A percentile compares a stretch with the other conserved stretches of the same genome.
These are phyloP conservation scores for Trichopoda pennipes DNA, from an alignment of 2,888 invertebrate species.

Conservation along the genomic window DNA sequence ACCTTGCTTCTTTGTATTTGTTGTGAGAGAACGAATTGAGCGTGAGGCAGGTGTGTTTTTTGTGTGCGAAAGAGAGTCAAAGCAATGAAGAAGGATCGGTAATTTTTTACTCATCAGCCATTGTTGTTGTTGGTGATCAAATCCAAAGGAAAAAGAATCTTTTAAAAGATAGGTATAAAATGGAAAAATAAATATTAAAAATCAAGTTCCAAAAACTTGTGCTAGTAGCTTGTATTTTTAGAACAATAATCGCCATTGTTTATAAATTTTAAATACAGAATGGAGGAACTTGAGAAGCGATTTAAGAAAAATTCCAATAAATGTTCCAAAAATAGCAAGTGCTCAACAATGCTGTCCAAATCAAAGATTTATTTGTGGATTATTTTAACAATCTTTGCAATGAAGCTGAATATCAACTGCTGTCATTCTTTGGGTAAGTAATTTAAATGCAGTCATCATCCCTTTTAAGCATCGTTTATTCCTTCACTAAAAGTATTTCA, in stretches of 20 bases:
- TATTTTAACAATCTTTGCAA: conserved; percentile 63
- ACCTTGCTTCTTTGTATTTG: conserved; percentile 12
- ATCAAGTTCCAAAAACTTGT: conserved; percentile 9
- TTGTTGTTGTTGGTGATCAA: conserved; percentile 28
- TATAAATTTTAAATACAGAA: conserved; percentile 16
- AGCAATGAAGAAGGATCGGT: conserved; percentile 25
- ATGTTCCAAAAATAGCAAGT: conserved; percentile 19
- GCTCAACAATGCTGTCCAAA: conserved; percentile 31
- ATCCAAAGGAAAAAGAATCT: not conserved
- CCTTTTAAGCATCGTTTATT: no score
- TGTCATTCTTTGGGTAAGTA: conserved; percentile 62
- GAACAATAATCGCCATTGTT: not conserved
- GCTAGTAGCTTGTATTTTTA: conserved; percentile 20
- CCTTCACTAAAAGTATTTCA: no score
- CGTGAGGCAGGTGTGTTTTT: conserved; percentile 60
- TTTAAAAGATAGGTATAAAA: conserved; percentile 13
- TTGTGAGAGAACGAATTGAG: conserved; percentile 31
- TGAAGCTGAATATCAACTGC: conserved; percentile 49
- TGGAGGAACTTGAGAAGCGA: conserved; percentile 60
- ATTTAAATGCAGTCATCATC: no score
- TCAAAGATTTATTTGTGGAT: conserved; percentile 67
- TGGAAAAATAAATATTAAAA: conserved; percentile 19
- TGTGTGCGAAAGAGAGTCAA: conserved; percentile 22
- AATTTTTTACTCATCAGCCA: conserved; percentile 32
- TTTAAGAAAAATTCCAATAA: not conserved